phyloP scores from a whole-genome alignment of 2,113 vertebrate genomes.

The Burhinus bistriatus region DNA sequence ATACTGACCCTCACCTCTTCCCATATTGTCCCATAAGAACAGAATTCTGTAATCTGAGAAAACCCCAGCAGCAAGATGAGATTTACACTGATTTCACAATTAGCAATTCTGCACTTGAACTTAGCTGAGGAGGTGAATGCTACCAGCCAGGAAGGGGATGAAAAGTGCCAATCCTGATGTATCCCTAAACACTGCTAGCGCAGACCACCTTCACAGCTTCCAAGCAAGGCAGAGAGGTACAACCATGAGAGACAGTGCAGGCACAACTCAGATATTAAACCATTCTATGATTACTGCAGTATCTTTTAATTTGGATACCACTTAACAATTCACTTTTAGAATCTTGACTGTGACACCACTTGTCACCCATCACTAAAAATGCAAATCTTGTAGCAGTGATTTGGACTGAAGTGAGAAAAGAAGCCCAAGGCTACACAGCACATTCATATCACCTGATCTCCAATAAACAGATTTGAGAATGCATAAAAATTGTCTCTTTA shows the following conservation, averaged over 20 bases:
- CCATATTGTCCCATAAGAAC: neutral
- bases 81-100: neutral
- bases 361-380: neutral
- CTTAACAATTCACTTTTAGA: neutral
- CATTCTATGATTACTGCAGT: neutral
- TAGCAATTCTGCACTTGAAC: neutral
- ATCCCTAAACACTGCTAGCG: neutral
- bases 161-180: neutral
- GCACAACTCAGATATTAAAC: neutral
- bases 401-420: neutral
- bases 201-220: neutral
- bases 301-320: neutral
- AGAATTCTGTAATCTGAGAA: neutral
- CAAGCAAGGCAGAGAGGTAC: neutral
- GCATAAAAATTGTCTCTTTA: neutral
- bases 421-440: neutral
- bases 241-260: neutral
- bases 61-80: neutral
- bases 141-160: neutral
- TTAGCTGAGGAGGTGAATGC: neutral
- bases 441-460: neutral
- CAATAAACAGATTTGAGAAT: neutral
- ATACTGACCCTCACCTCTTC: neutral
- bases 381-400: neutral
- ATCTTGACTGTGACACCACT: neutral